Percentiles rank a stretch among this genome's conserved stretches.
phyloP scores from a whole-genome alignment of 2,113 vertebrate genomes.

The Corythornis cristatus region DNA sequence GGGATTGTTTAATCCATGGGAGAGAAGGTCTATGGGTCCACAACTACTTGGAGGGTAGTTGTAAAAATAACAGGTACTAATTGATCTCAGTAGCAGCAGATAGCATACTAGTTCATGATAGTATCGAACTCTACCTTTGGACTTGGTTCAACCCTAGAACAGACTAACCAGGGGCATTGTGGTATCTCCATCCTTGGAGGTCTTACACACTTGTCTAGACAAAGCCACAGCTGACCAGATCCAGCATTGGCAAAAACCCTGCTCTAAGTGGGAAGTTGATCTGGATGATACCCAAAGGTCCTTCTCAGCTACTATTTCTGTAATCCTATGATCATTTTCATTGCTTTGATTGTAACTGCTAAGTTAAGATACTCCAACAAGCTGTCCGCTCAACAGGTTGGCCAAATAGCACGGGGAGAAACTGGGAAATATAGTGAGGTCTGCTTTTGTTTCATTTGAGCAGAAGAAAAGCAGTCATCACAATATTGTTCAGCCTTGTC shows the following conservation, averaged over 20 bases:
- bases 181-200: not conserved
- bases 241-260: not conserved
- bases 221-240: slow-evolving; percentile 31
- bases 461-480: not conserved
- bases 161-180: not conserved
- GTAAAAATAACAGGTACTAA: not conserved
- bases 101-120: not conserved
- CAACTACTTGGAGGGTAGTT: not conserved
- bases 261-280: not conserved
- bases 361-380: not conserved
- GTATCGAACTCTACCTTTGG: not conserved
- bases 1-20: not conserved
- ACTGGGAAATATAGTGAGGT: not conserved
- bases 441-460: not conserved
- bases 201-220: slow-evolving; percentile 30
- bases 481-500: not conserved
- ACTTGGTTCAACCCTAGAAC: not conserved
- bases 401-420: not conserved
- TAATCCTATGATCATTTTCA: not conserved
- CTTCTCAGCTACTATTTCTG: not conserved
- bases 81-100: not conserved
- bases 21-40: not conserved
- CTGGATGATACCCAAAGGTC: slow-evolving; percentile 31
- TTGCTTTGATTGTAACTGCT: not conserved
- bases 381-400: not conserved